Conservation (phyloP, 2,888 invertebrate genomes). For the Laothoe populi region DNA sequence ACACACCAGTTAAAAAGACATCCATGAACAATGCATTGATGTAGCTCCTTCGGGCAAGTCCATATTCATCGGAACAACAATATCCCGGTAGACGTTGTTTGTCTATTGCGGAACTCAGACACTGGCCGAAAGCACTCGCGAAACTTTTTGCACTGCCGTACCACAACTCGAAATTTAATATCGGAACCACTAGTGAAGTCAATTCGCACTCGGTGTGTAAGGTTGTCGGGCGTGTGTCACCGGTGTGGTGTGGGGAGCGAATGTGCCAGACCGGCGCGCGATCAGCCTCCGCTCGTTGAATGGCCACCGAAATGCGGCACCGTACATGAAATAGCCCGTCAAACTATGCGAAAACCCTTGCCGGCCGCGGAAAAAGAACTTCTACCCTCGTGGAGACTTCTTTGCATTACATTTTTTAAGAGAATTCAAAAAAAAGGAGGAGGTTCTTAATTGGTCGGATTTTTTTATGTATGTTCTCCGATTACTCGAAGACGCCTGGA, state of each 20-base stretch:
- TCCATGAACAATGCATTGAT: constrained; percentile 85
- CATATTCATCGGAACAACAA: constrained; percentile 76
- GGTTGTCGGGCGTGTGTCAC: constrained; percentile 65
- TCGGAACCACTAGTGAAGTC: constrained; percentile 56
- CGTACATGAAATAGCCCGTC: constrained; percentile 82
- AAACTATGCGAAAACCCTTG: constrained; percentile 83
- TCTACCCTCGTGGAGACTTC: constrained; percentile 67
- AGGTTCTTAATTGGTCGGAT: too few species aligned
- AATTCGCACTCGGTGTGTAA: constrained; percentile 57
- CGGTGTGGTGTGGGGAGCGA: constrained; percentile 67
- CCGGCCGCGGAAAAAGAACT: constrained; percentile 70
- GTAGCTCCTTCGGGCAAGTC: constrained; percentile 79
- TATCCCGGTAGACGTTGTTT: constrained; percentile 56
- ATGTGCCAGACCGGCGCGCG: constrained; percentile 79
- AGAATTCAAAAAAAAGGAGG: too few species aligned
- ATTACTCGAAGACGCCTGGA: too few species aligned
- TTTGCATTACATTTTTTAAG: constrained; percentile 29
- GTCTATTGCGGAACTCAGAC: constrained; percentile 50
- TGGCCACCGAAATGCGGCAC: constrained; percentile 83
- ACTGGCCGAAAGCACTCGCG: constrained; percentile 64
- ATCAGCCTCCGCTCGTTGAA: constrained; percentile 82
- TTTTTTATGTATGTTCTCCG: too few species aligned
- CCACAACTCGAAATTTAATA: constrained; percentile 40
- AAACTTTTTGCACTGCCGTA: constrained; percentile 43
- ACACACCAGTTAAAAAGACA: constrained; percentile 84